phyloP scores from a whole-genome alignment of 2,113 vertebrate species.

The Anolis carolinensis region DNA sequence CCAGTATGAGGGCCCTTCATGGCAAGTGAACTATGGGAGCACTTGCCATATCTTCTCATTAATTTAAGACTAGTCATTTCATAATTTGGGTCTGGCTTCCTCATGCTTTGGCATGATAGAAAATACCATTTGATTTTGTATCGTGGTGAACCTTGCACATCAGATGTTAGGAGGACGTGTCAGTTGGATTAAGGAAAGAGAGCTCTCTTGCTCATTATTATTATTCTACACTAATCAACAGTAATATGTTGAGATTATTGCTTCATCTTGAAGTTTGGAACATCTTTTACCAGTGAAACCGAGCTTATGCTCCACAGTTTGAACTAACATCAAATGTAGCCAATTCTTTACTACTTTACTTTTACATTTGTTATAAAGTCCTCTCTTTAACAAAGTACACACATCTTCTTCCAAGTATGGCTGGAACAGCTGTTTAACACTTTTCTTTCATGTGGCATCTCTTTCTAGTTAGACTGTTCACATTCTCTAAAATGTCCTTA shows the following conservation, averaged over 20 bases:
- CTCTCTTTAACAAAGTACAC: too few relatives aligned
- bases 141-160: neutral
- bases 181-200: neutral
- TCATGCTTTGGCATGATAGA: neutral
- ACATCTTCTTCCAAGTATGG: neutral
- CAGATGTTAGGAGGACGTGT: neutral
- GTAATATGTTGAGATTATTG: neutral
- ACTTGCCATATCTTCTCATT: neutral
- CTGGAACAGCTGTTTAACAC: conserved; percentile 3
- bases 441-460: neutral
- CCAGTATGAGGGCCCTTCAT: too few relatives aligned
- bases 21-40: neutral
- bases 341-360: neutral
- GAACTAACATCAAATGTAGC: neutral
- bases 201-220: neutral
- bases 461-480: neutral
- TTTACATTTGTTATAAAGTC: neutral
- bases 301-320: neutral
- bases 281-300: neutral
- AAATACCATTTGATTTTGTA: neutral
- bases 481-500: conserved; percentile 45
- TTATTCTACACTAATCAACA: neutral
- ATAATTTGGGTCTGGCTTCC: neutral
- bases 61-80: neutral
- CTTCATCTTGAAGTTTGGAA: neutral